These are phyloP conservation scores for Psilanteris sp. DNA, from an alignment of 1,140 invertebrate species.

Conservation along the genomic window DNA sequence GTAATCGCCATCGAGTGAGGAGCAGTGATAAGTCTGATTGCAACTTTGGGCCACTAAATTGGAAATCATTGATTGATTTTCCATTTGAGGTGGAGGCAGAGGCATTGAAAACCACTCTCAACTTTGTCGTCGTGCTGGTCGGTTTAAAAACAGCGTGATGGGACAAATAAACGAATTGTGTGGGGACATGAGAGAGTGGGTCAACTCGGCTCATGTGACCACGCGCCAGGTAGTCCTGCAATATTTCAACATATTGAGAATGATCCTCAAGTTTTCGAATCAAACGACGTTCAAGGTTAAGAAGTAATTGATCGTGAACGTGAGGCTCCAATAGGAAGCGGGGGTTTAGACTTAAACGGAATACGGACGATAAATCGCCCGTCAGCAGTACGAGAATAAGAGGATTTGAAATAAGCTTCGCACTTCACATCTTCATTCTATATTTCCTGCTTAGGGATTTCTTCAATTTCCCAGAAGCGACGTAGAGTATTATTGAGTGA, in stretches of 20 bases:
- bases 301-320: background rate
- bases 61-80: background rate
- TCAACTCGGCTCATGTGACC: background rate
- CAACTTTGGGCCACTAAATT: background rate
- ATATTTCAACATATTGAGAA: background rate
- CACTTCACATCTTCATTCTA: too few relatives aligned
- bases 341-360: background rate
- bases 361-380: slow-evolving; percentile 11
- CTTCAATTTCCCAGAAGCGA: slow-evolving; percentile 5
- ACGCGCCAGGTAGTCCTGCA: slow-evolving; percentile 1
- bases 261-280: background rate
- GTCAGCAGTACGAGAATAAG: too few relatives aligned
- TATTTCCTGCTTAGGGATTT: too few relatives aligned
- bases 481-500: background rate
- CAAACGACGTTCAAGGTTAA: background rate
- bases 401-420: too few relatives aligned
- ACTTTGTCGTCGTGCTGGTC: too few relatives aligned
- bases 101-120: background rate
- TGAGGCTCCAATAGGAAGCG: background rate
- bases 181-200: too few relatives aligned
- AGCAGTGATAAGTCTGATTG: background rate
- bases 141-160: background rate
- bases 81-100: background rate
- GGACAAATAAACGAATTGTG: background rate
- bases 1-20: background rate